Conservation (phyloP, 2,113 vertebrate genomes). For the Cisticola juncidis region DNA sequence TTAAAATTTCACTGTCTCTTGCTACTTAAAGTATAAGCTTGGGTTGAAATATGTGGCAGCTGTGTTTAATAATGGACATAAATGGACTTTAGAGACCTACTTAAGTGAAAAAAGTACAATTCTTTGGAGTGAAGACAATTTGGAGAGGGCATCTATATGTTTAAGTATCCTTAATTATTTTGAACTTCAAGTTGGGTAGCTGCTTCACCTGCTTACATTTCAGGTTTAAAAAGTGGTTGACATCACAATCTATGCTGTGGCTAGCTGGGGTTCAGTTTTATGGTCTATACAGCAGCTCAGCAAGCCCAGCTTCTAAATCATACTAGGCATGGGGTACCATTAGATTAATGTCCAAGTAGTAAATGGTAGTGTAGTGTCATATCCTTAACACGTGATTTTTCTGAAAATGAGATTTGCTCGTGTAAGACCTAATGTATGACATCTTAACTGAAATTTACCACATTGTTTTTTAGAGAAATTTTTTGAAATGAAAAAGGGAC, state of each 20-base stretch:
- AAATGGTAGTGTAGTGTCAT: not conserved
- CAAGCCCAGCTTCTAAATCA: not conserved
- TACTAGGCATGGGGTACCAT: no score
- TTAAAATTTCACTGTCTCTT: not conserved
- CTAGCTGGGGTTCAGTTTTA: not conserved
- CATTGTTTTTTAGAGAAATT: constrained; percentile 87
- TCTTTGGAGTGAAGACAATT: not conserved
- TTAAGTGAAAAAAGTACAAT: not conserved
- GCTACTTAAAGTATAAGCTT: accelerated
- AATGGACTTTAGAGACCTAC: not conserved
- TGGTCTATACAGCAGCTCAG: not conserved
- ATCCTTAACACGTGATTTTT: not conserved
- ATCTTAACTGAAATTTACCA: not conserved
- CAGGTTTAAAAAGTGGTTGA: not conserved
- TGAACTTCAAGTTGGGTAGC: not conserved
- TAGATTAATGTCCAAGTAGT: not conserved
- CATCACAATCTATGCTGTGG: not conserved
- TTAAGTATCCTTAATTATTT: not conserved
- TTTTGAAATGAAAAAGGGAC: constrained; percentile 99
- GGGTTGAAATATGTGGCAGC: not conserved
- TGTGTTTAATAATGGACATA: not conserved
- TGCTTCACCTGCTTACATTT: not conserved
- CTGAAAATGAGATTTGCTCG: not conserved
- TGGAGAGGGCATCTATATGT: not conserved
- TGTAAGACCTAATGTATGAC: not conserved